These are phyloP conservation scores for Trichogramma dendrolimi DNA, from an alignment of 2,888 invertebrate genomes.

Conservation along the genomic window DNA sequence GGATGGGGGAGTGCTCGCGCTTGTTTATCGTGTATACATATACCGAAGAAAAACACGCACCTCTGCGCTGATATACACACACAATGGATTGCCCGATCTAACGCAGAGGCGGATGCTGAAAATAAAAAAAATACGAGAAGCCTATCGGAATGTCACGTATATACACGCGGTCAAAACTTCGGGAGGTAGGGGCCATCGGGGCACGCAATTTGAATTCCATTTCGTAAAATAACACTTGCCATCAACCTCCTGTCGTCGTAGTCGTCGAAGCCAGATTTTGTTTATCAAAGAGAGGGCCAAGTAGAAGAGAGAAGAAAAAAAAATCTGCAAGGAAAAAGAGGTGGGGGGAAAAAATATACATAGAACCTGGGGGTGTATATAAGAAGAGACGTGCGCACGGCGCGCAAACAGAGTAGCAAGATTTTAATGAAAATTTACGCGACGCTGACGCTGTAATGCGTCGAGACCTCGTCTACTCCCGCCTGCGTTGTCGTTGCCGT, in stretches of 20 bases:
- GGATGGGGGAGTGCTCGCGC: too few relatives aligned
- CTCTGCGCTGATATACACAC: too few relatives aligned
- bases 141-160: too few relatives aligned
- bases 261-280: conserved; percentile 20
- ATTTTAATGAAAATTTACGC: conserved; percentile 25
- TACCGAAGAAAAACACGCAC: too few relatives aligned
- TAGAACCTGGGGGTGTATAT: too few relatives aligned
- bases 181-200: background rate
- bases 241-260: background rate
- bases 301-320: background rate
- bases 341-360: background rate
- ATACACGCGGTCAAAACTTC: background rate
- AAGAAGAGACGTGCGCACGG: too few relatives aligned
- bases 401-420: background rate
- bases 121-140: too few relatives aligned
- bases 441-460: conserved; percentile 15
- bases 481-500: background rate
- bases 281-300: conserved; percentile 15
- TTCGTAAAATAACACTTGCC: conserved; percentile 27
- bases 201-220: conserved; percentile 26
- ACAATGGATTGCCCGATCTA: too few relatives aligned
- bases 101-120: too few relatives aligned
- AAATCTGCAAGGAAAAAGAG: background rate
- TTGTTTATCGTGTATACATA: too few relatives aligned
- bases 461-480: background rate